Base-by-base conservation (phyloP, 2,888 invertebrate species). In the Torymus aiolomorphi region DNA sequence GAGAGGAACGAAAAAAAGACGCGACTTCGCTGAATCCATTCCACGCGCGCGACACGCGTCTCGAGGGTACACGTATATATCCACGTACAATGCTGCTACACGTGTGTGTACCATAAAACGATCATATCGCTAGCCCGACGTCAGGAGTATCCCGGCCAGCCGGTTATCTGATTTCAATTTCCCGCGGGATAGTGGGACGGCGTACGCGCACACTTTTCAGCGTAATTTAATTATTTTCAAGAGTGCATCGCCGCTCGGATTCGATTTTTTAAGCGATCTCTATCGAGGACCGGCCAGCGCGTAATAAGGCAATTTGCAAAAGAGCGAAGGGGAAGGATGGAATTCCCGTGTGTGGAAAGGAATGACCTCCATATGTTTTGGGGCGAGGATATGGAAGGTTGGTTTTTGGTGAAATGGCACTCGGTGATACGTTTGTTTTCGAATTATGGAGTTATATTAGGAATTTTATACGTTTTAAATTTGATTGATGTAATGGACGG, bases 211-310 rank as follows among this genome's bases (percentile, higher is more conserved):
- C 59, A 3, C 10, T 66, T 66, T 42, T 67, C 56, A n/a, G 31
- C 13, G 42, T 79, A 74, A 79, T 74, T 79, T 79, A 74, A 79
- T 74, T 79, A 74, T 79, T 74, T 79, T 74, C n/a, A 63, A 69
- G 31, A 57, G 63, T 31, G 42, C 42, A 42, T 59, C 16, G 49
- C 13, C 12, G 24, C 56, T 56, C 56, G 56, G 52, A 52, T 66
- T 66, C 18, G 13, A 20, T 59, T 70, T 70, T 70, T 20, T 20
- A 24, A 61, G 11, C 51, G 31, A 73, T 42, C 51, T 66, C 20
- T n/a, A 66, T 11, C 2, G 14, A 59, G 49, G 59, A 4, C 12
- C 5, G 0, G 18, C 2, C n/a, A 57, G 49, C 20, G 49, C 20
- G 18, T 67, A 52, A 59, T 75, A 67, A 51, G 57, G 20, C 18